These are phyloP conservation scores for Aphaenogaster floridana DNA, from an alignment of 1,140 invertebrate genomes.

Conservation along the genomic window DNA sequence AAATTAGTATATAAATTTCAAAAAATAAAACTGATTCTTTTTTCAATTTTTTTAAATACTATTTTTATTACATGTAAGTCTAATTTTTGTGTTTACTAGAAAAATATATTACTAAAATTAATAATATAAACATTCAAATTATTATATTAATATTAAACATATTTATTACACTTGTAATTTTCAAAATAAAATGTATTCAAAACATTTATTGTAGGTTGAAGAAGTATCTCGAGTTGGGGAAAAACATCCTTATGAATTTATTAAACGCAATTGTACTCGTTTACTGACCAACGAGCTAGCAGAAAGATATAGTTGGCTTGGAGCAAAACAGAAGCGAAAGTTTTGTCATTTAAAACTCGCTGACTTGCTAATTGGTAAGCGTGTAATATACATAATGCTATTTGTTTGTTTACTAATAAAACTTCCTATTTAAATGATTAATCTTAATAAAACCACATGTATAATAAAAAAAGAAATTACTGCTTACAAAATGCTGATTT, in stretches of 20 bases:
- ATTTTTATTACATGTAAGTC: too few species aligned
- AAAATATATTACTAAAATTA: too few species aligned
- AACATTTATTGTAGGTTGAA: not conserved
- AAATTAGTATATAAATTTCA: too few species aligned
- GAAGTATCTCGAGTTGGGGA: not conserved
- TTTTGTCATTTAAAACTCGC: constrained; percentile 24
- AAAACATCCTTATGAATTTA: not conserved
- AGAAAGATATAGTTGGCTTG: constrained; percentile 6
- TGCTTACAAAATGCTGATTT: not conserved
- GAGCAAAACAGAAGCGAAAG: constrained; percentile 6
- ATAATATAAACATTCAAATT: too few species aligned
- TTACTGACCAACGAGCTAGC: constrained; percentile 4
- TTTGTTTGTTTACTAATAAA: not conserved
- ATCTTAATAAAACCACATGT: constrained; percentile 4
- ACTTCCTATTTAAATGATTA: not conserved
- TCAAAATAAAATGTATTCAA: not conserved
- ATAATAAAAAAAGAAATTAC: too few species aligned
- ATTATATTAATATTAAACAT: too few species aligned
- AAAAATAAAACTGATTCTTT: too few species aligned
- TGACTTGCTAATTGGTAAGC: constrained; percentile 29
- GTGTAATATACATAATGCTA: not conserved
- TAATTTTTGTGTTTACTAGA: too few species aligned
- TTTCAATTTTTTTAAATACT: too few species aligned
- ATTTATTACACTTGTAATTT: too few species aligned
- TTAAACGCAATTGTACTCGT: not conserved